Conservation (phyloP, 2,113 vertebrate species). For the Pachyramphus minor region DNA sequence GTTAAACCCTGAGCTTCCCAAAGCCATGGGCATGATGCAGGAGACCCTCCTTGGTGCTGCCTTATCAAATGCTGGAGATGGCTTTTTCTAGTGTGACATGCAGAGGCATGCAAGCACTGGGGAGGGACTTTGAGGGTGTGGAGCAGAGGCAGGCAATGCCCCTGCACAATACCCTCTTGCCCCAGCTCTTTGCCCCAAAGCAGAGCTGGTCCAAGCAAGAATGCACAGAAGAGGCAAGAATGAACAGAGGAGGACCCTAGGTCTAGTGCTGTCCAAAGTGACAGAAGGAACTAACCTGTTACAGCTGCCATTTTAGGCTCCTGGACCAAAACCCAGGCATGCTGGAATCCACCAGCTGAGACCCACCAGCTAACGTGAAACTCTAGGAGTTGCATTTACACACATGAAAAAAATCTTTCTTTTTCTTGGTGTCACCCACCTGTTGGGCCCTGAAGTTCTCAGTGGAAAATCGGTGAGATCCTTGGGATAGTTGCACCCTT, state of each 20-base stretch:
- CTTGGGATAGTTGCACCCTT: background rate
- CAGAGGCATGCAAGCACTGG: fast-evolving
- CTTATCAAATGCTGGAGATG: background rate
- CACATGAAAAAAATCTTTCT: background rate
- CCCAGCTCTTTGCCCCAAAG: fast-evolving
- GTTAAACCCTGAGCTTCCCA: background rate
- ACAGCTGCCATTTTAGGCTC: background rate
- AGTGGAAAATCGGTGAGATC: background rate
- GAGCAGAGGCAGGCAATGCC: background rate
- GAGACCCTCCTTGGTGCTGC: background rate
- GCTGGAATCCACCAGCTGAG: background rate
- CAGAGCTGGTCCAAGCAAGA: background rate
- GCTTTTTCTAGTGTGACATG: background rate
- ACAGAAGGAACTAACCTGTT: background rate
- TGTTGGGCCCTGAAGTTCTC: background rate
- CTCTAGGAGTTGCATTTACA: background rate
- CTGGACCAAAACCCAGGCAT: background rate
- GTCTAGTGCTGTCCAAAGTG: background rate
- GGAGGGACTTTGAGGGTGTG: background rate
- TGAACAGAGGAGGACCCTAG: background rate
- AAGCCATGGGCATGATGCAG: background rate
- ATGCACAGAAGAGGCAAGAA: background rate
- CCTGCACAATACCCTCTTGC: background rate
- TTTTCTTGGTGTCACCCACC: background rate
- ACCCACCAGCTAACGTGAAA: background rate